Percentiles rank a stretch among this genome's conserved stretches.
Evolutionary conservation across 1,140 invertebrate species (phyloP).

Genomic region (Scaptomyza graminum): DNA sequence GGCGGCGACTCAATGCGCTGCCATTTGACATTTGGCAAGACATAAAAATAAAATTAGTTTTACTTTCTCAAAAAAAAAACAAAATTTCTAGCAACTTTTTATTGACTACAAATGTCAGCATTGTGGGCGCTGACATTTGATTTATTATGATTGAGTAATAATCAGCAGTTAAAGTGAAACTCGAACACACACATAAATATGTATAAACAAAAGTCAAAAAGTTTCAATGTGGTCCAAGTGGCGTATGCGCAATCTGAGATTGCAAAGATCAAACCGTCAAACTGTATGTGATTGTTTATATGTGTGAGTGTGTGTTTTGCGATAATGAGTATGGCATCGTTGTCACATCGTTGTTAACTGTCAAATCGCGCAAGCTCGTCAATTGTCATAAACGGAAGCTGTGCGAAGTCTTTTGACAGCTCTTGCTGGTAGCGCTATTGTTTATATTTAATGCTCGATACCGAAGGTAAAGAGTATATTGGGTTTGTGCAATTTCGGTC

Average conservation of each 20-base stretch:
- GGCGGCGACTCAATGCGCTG: background rate
- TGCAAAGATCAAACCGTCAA: slow-evolving; percentile 20
- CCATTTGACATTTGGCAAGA: slow-evolving; percentile 45
- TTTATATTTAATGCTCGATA: slow-evolving; percentile 13
- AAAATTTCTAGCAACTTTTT: slow-evolving; percentile 20
- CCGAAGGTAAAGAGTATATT: too few relatives aligned
- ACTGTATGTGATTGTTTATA: too few relatives aligned
- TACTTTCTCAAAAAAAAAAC: slow-evolving; percentile 28
- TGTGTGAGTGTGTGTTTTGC: slow-evolving; percentile 9
- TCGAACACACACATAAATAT: slow-evolving; percentile 13
- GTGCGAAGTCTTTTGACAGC: slow-evolving; percentile 55
- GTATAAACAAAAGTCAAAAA: too few relatives aligned
- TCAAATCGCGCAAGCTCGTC: slow-evolving; percentile 38
- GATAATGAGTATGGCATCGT: slow-evolving; percentile 64
- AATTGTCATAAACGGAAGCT: slow-evolving; percentile 70
- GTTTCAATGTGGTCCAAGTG: slow-evolving; percentile 11
- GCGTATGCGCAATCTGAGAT: slow-evolving; percentile 59
- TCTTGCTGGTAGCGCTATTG: slow-evolving; percentile 29
- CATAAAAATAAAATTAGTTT: slow-evolving; percentile 31
- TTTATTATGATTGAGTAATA: slow-evolving; percentile 31
- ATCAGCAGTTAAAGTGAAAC: slow-evolving; percentile 35
- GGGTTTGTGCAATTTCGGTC: too few relatives aligned
- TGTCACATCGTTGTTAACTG: slow-evolving; percentile 54
- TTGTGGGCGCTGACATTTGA: slow-evolving; percentile 54
- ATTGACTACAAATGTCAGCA: slow-evolving; percentile 49